phyloP scores from a whole-genome alignment of 2,888 invertebrate genomes.

The Aradus depressus region DNA sequence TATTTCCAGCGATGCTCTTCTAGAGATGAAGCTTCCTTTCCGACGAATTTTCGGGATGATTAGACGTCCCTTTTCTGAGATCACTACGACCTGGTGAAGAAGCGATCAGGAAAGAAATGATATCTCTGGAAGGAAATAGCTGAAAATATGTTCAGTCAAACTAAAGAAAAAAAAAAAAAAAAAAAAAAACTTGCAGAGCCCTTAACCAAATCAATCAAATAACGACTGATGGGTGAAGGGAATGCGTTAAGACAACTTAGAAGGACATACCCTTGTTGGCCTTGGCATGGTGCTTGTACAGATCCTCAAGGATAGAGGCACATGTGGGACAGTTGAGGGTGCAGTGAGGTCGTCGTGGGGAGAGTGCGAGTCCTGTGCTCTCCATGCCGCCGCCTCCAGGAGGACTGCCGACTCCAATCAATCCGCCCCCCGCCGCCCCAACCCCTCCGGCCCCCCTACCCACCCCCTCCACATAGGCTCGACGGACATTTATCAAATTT shows the following conservation, averaged over 20 bases:
- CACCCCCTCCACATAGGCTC: constrained; percentile 3
- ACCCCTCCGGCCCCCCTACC: constrained; percentile 13
- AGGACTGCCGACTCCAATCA: constrained; percentile 14
- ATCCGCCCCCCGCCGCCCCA: constrained; percentile 7
- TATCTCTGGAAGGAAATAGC: no score
- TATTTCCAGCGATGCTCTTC: no score
- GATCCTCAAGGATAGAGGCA: constrained; percentile 54
- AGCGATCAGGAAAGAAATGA: no score
- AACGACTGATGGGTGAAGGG: constrained; percentile 1
- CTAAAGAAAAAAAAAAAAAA: no score
- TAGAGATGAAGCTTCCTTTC: no score
- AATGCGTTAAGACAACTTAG: neutral
- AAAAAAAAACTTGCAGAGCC: no score
- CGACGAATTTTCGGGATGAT: no score
- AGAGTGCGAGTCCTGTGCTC: constrained; percentile 19
- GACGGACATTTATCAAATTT: no score
- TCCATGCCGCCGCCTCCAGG: constrained; percentile 10
- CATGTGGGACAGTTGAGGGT: constrained; percentile 63
- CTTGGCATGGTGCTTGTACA: constrained; percentile 45
- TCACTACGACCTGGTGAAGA: no score
- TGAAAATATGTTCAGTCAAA: no score
- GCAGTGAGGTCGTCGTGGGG: constrained; percentile 38
- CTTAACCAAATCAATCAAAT: constrained; percentile 14
- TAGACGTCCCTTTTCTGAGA: no score
- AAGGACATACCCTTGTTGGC: no score